A percentile compares a stretch with the other conserved stretches of the same genome.
These are phyloP conservation scores for Heloderma charlesbogerti DNA, from an alignment of 2,113 vertebrate species.

Conservation along the genomic window DNA sequence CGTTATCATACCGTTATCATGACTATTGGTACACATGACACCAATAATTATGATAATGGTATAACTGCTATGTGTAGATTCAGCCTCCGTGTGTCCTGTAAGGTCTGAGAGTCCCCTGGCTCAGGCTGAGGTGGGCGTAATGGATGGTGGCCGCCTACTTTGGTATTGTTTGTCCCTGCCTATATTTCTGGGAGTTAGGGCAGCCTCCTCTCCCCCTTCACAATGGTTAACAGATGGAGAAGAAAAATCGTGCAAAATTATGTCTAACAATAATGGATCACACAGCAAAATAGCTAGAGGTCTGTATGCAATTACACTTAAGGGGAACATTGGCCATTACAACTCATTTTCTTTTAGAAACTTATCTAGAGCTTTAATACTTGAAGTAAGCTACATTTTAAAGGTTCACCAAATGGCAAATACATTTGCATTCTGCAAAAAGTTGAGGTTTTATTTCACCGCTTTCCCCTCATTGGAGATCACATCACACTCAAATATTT, in stretches of 20 bases:
- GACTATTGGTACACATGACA: too few relatives aligned
- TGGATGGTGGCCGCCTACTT: too few relatives aligned
- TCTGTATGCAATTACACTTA: conserved; percentile 32
- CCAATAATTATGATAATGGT: too few relatives aligned
- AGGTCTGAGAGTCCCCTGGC: too few relatives aligned
- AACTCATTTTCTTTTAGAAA: conserved; percentile 24
- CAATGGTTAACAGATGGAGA: conserved; percentile 52
- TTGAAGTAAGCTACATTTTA: not conserved
- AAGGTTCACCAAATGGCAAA: not conserved
- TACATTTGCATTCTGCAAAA: not conserved
- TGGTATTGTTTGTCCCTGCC: too few relatives aligned
- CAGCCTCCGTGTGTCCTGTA: too few relatives aligned
- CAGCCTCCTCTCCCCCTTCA: too few relatives aligned
- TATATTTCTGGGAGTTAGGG: too few relatives aligned
- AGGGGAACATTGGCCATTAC: conserved; percentile 21
- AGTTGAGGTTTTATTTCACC: conserved; percentile 6
- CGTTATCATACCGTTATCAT: too few relatives aligned
- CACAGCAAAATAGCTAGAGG: conserved; percentile 49
- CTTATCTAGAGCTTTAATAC: not conserved
- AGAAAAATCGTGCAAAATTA: conserved; percentile 69
- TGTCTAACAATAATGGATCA: conserved; percentile 64
- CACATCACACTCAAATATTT: accelerated
- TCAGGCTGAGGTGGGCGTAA: too few relatives aligned
- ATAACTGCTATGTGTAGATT: too few relatives aligned
- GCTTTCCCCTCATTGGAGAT: not conserved